Evolutionary conservation across 2,888 invertebrate species (phyloP).

Genomic region (Platerodrilus igneus): DNA sequence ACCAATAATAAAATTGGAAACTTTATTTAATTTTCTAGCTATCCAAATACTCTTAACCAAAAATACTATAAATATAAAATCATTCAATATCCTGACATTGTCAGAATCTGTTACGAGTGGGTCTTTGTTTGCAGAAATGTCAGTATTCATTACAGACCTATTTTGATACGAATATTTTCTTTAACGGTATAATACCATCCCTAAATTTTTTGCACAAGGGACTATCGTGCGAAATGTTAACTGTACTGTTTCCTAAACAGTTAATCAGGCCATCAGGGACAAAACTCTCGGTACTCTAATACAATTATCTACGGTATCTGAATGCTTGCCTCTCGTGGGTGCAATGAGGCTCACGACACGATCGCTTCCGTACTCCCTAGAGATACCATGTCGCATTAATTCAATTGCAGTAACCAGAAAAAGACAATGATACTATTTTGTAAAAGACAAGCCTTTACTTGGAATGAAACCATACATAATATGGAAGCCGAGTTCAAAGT

Average conservation of each 20-base stretch:
- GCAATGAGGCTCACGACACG: slow-evolving; percentile 33
- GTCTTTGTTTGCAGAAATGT: too few species aligned
- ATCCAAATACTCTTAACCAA: too few species aligned
- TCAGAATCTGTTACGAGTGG: background rate
- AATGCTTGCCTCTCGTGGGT: slow-evolving; percentile 32
- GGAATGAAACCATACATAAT: too few species aligned
- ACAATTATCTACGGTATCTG: slow-evolving; percentile 35
- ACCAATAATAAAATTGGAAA: too few species aligned
- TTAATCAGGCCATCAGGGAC: slow-evolving; percentile 29
- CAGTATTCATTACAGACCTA: too few species aligned
- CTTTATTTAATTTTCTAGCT: too few species aligned
- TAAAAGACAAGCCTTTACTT: too few species aligned
- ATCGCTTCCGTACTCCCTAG: slow-evolving; percentile 25
- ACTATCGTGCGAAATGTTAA: slow-evolving; percentile 21
- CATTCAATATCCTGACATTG: slow-evolving; percentile 1
- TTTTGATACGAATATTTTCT: too few species aligned
- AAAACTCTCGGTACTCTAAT: slow-evolving; percentile 37
- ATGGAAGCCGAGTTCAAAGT: too few species aligned
- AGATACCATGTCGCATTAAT: slow-evolving; percentile 32
- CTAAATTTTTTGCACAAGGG: slow-evolving; percentile 10
- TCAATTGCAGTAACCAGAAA: slow-evolving; percentile 33
- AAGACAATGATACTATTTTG: too few species aligned
- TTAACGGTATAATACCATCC: slow-evolving; percentile 3
- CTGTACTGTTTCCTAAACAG: slow-evolving; percentile 19
- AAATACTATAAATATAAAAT: too few species aligned